phyloP scores from a whole-genome alignment of 2,888 invertebrate species.

The Trissonchulus sp. region DNA sequence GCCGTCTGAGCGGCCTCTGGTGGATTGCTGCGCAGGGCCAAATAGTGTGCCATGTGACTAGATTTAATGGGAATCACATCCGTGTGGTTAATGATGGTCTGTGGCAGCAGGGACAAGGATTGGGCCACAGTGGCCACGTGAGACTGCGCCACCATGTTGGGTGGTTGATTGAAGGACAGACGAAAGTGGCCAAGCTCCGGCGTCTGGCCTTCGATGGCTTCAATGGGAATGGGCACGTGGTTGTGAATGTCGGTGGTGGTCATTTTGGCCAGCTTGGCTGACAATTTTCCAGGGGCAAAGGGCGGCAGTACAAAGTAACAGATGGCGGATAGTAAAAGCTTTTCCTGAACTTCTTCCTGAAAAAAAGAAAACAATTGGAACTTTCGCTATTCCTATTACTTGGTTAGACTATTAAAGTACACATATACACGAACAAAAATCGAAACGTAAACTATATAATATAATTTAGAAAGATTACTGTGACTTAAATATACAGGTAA shows the following conservation, averaged over 20 bases:
- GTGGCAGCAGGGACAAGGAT: slow-evolving; percentile 47
- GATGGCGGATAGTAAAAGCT: slow-evolving; percentile 24
- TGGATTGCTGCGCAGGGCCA: not conserved
- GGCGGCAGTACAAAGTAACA: slow-evolving; percentile 29
- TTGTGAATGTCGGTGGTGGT: no score
- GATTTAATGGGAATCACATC: slow-evolving; percentile 38
- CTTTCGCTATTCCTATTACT: no score
- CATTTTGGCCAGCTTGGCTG: no score
- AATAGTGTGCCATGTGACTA: not conserved
- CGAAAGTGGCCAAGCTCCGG: slow-evolving; percentile 71
- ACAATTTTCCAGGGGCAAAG: slow-evolving; percentile 55
- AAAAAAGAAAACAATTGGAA: not conserved
- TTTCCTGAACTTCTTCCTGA: not conserved
- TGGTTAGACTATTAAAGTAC: no score
- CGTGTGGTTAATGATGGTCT: slow-evolving; percentile 44
- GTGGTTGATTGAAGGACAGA: slow-evolving; percentile 36
- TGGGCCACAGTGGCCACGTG: slow-evolving; percentile 48
- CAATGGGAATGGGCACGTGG: no score
- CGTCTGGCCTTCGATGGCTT: slow-evolving; percentile 67
- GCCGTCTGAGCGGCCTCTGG: not conserved
- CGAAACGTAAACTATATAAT: no score
- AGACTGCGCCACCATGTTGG: slow-evolving; percentile 13
- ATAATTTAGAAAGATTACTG: no score
- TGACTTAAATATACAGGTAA: no score
- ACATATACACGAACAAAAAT: no score